A percentile compares a stretch with the other conserved stretches of the same genome.
Evolutionary conservation across 2,888 invertebrate genomes (phyloP).

Genomic region (Dorcus hopei): DNA sequence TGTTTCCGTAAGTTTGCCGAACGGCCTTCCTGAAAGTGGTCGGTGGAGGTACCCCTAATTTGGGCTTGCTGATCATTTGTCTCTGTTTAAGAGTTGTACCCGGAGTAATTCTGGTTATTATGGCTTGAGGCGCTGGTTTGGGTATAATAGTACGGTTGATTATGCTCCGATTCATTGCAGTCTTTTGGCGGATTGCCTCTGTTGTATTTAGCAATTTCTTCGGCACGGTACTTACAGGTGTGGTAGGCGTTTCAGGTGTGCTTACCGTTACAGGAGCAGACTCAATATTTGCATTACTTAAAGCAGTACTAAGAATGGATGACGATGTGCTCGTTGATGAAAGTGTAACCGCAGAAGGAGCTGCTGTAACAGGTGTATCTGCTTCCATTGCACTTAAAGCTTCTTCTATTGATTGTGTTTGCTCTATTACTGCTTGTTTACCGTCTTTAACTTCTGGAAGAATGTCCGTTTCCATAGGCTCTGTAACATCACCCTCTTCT

Average conservation of each 20-base stretch:
- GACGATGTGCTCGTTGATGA: slow-evolving; percentile 38
- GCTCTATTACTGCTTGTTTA: slow-evolving; percentile 5
- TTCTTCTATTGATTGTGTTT: slow-evolving; percentile 17
- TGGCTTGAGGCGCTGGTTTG: slow-evolving; percentile 39
- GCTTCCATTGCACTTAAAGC: slow-evolving; percentile 18
- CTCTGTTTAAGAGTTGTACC: slow-evolving; percentile 13
- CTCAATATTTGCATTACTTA: slow-evolving; percentile 36
- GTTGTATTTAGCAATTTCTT: slow-evolving; percentile 21
- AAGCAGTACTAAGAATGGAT: slow-evolving; percentile 45
- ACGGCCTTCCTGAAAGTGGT: slow-evolving; percentile 16
- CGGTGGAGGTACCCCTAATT: slow-evolving; percentile 12
- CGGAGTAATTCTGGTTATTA: slow-evolving; percentile 26
- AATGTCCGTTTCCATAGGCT: neutral
- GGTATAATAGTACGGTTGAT: slow-evolving; percentile 23
- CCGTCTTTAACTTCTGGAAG: neutral
- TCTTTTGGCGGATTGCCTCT: slow-evolving; percentile 40
- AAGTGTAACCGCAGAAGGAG: slow-evolving; percentile 7
- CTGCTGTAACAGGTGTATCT: neutral
- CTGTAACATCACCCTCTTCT: neutral
- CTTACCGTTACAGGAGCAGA: slow-evolving; percentile 8
- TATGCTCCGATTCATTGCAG: slow-evolving; percentile 22
- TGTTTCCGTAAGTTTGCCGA: slow-evolving; percentile 20
- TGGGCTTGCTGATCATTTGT: slow-evolving; percentile 16
- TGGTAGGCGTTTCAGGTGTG: slow-evolving; percentile 14
- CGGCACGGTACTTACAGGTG: slow-evolving; percentile 5